Evolutionary conservation across 2,888 invertebrate genomes (phyloP).

Genomic region (Cartodere bifasciata): DNA sequence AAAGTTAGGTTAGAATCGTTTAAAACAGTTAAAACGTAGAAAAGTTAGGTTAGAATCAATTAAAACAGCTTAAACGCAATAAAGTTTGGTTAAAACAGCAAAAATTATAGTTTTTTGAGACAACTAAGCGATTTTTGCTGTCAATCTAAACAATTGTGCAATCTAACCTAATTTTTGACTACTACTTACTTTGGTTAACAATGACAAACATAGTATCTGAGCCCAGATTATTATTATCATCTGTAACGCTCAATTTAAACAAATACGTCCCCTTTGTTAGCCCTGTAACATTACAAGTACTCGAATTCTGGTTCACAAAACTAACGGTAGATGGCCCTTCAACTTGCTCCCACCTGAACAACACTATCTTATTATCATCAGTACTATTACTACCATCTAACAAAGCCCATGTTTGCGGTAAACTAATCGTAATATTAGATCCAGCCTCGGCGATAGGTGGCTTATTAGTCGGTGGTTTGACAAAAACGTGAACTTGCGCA

Average conservation of each 20-base stretch:
- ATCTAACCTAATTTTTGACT: constrained; percentile 5
- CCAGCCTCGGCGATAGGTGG: constrained; percentile 65
- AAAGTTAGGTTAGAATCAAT: not conserved
- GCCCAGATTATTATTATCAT: constrained; percentile 74
- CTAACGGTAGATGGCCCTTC: constrained; percentile 52
- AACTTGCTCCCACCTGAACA: constrained; percentile 74
- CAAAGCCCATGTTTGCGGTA: constrained; percentile 69
- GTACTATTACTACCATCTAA: constrained; percentile 60
- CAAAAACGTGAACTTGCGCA: constrained; percentile 75
- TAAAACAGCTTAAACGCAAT: constrained; percentile 35
- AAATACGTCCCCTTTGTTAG: constrained; percentile 75
- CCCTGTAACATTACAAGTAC: constrained; percentile 61
- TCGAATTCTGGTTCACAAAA: constrained; percentile 29
- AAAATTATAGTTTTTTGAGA: too few relatives aligned
- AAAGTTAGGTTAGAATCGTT: not conserved
- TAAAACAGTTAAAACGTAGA: constrained; percentile 35
- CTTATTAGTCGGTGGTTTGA: constrained; percentile 77
- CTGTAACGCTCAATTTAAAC: constrained; percentile 69
- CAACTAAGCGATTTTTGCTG: too few relatives aligned
- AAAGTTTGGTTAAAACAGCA: not conserved
- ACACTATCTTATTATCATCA: constrained; percentile 73
- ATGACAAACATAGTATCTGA: constrained; percentile 58
- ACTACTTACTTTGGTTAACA: constrained; percentile 69
- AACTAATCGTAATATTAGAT: constrained; percentile 54
- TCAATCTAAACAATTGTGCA: too few relatives aligned